phyloP scores from a whole-genome alignment of 2,113 vertebrate species.

The Leiothrix lutea region DNA sequence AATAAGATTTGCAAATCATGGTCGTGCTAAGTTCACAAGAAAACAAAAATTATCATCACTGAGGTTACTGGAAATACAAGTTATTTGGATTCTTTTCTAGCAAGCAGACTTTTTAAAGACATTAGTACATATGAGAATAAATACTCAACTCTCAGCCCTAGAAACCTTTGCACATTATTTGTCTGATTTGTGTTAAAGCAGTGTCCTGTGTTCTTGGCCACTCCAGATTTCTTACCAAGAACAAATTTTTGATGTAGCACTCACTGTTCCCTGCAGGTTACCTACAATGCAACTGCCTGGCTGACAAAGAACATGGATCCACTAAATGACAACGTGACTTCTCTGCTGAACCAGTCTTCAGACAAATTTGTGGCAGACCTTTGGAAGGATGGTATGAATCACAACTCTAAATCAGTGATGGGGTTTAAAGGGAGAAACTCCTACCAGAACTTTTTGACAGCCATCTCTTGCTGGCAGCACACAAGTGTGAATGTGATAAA shows the following conservation, averaged over 20 bases:
- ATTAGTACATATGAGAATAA: neutral
- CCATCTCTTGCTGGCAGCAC: neutral
- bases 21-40: neutral
- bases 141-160: neutral
- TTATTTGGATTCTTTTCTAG: neutral
- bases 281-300: conserved; percentile 90
- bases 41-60: neutral
- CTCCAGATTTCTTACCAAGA: neutral
- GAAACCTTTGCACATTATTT: neutral
- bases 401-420: neutral
- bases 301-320: conserved; percentile 99
- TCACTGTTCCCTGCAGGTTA: conserved; percentile 77
- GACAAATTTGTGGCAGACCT: conserved; percentile 91
- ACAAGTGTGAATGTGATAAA: neutral
- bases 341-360: conserved; percentile 90
- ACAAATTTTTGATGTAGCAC: neutral
- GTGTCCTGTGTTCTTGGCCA: neutral
- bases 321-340: conserved; percentile 90
- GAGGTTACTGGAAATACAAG: neutral
- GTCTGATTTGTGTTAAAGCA: neutral
- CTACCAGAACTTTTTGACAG: neutral
- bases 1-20: neutral
- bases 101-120: neutral
- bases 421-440: neutral
- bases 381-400: conserved; percentile 89